Percentiles rank a stretch among this genome's conserved stretches.
Evolutionary conservation across 2,797 vertebrate genomes (phyloP).

Genomic region (Bradypodion pumilum): DNA sequence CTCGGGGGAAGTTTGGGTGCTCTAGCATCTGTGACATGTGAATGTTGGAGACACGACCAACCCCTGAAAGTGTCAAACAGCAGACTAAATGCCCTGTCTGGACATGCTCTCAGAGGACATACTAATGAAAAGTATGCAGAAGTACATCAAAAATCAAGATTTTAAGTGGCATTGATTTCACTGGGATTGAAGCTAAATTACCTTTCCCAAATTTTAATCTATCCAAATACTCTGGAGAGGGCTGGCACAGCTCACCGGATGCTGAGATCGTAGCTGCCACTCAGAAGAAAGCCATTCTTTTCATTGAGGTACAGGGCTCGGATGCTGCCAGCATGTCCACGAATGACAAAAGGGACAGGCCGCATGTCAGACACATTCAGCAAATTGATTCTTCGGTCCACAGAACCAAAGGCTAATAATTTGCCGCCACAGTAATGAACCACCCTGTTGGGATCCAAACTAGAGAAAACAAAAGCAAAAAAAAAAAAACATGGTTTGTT

Average conservation of each 20-base stretch:
- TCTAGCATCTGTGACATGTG: too few species aligned
- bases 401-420: constrained; percentile 78
- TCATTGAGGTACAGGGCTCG: constrained; percentile 77
- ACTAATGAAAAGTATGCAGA: neutral
- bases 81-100: too few species aligned
- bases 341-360: constrained; percentile 61
- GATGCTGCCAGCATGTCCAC: constrained; percentile 79
- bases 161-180: neutral
- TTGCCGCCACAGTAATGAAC: constrained; percentile 81
- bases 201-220: neutral
- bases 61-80: too few species aligned
- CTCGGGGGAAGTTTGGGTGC: too few species aligned
- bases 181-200: neutral
- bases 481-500: neutral
- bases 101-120: neutral
- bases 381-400: constrained; percentile 76
- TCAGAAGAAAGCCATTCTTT: constrained; percentile 80
- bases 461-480: constrained; percentile 41
- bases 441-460: constrained; percentile 77
- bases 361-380: constrained; percentile 63
- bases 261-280: constrained; percentile 80
- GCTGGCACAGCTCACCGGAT: constrained; percentile 81
- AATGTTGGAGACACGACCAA: too few species aligned
- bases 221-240: neutral
- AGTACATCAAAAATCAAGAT: too few species aligned